These are phyloP conservation scores for Tamandua tetradactyla DNA, from an alignment of 2,797 vertebrate species.

Conservation along the genomic window DNA sequence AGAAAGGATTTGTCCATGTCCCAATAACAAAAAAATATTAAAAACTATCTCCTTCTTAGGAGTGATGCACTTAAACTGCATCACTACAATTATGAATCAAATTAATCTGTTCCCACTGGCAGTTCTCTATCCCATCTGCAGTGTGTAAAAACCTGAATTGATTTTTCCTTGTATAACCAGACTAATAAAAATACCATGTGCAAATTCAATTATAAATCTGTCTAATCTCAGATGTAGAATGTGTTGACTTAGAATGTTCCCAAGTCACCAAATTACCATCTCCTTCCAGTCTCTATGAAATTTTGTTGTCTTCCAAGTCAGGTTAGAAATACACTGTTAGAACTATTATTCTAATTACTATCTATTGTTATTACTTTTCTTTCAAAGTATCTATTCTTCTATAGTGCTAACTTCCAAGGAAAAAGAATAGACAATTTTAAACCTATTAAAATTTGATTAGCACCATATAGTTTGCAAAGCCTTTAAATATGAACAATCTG, in stretches of 20 bases:
- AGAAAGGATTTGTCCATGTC: not conserved
- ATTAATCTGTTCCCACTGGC: not conserved
- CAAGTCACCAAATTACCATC: not conserved
- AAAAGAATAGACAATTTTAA: constrained; percentile 46
- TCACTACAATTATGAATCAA: not conserved
- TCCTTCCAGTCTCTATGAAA: not conserved
- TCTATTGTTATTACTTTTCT: not conserved
- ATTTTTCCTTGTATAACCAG: not conserved
- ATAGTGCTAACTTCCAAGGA: not conserved
- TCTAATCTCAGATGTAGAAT: not conserved
- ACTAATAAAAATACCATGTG: constrained; percentile 30
- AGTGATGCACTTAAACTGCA: constrained; percentile 36
- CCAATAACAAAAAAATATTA: constrained; percentile 6
- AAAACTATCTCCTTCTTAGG: constrained; percentile 40
- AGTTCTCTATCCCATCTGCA: not conserved
- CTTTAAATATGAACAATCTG: constrained; percentile 21
- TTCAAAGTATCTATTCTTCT: not conserved
- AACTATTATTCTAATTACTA: not conserved
- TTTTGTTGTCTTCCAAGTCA: not conserved
- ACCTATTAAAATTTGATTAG: constrained; percentile 47
- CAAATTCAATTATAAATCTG: constrained; percentile 35
- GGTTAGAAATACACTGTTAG: not conserved
- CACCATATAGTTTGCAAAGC: not conserved
- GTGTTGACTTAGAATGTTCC: not conserved
- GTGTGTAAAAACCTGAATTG: not conserved